Percentiles rank a stretch among this genome's conserved stretches.
Conservation (phyloP, 2,888 invertebrate genomes). For the Osmoderma eremita region DNA sequence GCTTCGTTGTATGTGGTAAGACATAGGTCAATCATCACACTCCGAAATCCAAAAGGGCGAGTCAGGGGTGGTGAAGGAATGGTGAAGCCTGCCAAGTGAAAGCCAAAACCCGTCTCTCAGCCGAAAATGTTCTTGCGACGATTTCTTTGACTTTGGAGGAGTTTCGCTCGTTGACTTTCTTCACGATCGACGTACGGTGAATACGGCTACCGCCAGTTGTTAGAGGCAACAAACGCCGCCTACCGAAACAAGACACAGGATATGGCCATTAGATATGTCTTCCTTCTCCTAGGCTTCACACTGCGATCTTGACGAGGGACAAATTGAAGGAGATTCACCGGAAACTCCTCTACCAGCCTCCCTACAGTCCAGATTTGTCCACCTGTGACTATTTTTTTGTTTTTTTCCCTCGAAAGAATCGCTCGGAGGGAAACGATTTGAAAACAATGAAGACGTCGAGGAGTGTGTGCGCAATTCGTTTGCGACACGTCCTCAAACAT, state of each 20-base stretch:
- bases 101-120: too few relatives aligned
- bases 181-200: neutral
- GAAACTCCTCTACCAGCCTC: too few relatives aligned
- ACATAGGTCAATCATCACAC: neutral
- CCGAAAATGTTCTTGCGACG: too few relatives aligned
- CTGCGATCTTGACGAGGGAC: neutral
- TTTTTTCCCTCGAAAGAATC: neutral
- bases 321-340: neutral
- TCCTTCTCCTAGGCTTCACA: neutral
- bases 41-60: neutral
- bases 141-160: too few relatives aligned
- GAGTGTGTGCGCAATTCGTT: neutral
- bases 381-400: neutral
- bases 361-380: conserved; percentile 8
- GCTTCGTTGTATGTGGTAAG: neutral
- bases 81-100: too few relatives aligned
- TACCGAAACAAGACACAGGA: neutral
- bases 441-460: neutral
- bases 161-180: conserved; percentile 3
- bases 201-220: neutral
- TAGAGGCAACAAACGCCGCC: neutral
- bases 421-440: neutral
- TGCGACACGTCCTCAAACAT: neutral
- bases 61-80: neutral
- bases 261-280: neutral